These are phyloP conservation scores for Paradisaea rubra DNA, from an alignment of 2,113 vertebrate species.

Conservation along the genomic window DNA sequence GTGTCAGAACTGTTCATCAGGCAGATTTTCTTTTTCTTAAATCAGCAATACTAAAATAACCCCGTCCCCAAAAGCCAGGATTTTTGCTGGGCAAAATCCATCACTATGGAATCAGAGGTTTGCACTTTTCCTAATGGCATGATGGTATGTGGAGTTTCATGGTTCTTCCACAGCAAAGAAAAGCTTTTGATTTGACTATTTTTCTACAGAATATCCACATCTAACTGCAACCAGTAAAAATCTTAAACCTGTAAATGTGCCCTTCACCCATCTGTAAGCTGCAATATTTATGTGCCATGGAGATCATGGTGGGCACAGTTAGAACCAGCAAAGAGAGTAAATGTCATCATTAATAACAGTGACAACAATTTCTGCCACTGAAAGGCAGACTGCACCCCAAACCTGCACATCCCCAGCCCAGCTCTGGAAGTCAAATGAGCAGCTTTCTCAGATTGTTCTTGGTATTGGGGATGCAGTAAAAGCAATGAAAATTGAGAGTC, in stretches of 20 bases:
- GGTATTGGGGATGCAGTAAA: neutral
- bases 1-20: neutral
- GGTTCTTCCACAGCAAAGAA: neutral
- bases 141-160: neutral
- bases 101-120: neutral
- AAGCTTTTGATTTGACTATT: neutral
- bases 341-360: neutral
- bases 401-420: neutral
- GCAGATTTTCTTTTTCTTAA: neutral
- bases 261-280: neutral
- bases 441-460: neutral
- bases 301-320: neutral
- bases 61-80: neutral
- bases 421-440: neutral
- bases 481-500: neutral
- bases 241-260: neutral
- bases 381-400: neutral
- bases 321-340: neutral
- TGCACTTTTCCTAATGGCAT: neutral
- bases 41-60: neutral
- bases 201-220: neutral
- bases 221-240: neutral
- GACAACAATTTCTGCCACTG: neutral
- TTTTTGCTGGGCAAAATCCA: neutral
- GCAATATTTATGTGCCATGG: neutral